Percentiles rank a stretch among this genome's conserved stretches.
Evolutionary conservation across 1,140 invertebrate species (phyloP).

Genomic region (Brachionus calyciflorus): DNA sequence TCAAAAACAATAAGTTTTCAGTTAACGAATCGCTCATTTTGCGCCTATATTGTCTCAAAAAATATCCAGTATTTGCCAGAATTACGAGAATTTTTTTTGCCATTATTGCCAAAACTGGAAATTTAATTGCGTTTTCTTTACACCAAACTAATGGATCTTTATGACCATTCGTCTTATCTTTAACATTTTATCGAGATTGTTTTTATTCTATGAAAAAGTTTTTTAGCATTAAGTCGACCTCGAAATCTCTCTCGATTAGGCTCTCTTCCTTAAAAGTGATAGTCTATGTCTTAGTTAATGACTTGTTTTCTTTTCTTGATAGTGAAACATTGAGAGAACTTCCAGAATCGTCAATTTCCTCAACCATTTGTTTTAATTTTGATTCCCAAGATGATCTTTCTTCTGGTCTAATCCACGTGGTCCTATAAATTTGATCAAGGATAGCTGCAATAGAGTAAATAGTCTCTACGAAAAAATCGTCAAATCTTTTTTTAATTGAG

Average conservation of each 20-base stretch:
- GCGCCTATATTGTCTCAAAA: background rate
- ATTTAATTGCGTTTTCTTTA: background rate
- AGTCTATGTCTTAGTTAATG: too few relatives aligned
- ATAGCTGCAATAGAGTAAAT: too few relatives aligned
- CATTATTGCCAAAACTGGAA: background rate
- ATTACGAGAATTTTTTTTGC: background rate
- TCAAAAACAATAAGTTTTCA: conserved; percentile 25
- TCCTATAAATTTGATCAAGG: too few relatives aligned
- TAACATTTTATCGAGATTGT: background rate
- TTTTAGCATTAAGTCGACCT: background rate
- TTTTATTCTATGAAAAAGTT: background rate
- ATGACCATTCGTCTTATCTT: background rate
- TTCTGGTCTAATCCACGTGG: too few relatives aligned
- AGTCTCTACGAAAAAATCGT: too few relatives aligned
- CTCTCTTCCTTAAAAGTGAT: background rate
- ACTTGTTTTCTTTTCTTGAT: too few relatives aligned
- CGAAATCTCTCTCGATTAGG: background rate
- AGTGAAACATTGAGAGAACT: too few relatives aligned
- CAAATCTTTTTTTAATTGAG: too few relatives aligned
- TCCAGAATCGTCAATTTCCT: too few relatives aligned
- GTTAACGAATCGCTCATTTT: background rate
- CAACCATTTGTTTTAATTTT: too few relatives aligned
- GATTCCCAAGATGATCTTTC: too few relatives aligned
- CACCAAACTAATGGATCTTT: background rate
- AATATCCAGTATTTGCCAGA: background rate